Evolutionary conservation across 2,888 invertebrate genomes (phyloP), one percentile per base, ranked within the genome.

Genomic region (Perdita meconis): DNA sequence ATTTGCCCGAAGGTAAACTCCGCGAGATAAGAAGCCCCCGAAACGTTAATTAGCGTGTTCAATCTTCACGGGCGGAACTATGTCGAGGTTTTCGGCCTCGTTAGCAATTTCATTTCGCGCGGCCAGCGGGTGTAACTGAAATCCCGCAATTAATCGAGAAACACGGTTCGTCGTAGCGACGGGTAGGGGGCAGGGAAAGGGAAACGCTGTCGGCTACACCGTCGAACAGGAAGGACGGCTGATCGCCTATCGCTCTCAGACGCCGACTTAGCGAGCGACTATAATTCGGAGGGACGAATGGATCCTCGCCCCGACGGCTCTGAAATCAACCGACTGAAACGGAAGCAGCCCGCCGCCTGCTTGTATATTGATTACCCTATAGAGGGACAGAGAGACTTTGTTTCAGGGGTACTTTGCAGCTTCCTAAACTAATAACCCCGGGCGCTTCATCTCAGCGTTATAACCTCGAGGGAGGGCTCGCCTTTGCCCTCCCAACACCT

Each of bases 371-470:
- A 90, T 90, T 90, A 90, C 86, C 87, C 86, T 70, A 67, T 69
- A 67, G 87, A 82, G 82, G 63, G 79, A 80, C 74, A 76, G 82
- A 78, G 85, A 81, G 84, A 87, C 86, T 87, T 87, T 87, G 87
- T 87, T 87, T 85, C 87, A 19, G 67, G 71, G 85, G 85, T 87
- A 87, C 87, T 87, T 87, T 84, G 80, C 86, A 87, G 88, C 87
- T 89, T 90, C 90, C 89, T 90, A 88, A 89, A 87, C 90, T 88
- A 90, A 90, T 90, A 89, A 90, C 89, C 89, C 74, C 84, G 70
- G 84, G 87, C 87, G 83, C 77, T 84, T 87, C 85, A 83, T 87
- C 85, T 73, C 70, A 65, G 75, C 76, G 81, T 87, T 82, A 85
- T 84, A 84, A 85, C 80, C 84, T 76, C 72, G 47, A 47, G 83